Percentiles rank a stretch among this genome's conserved stretches.
These are phyloP conservation scores for Pogoniulus pusillus DNA, from an alignment of 2,797 vertebrate species.

Conservation along the genomic window DNA sequence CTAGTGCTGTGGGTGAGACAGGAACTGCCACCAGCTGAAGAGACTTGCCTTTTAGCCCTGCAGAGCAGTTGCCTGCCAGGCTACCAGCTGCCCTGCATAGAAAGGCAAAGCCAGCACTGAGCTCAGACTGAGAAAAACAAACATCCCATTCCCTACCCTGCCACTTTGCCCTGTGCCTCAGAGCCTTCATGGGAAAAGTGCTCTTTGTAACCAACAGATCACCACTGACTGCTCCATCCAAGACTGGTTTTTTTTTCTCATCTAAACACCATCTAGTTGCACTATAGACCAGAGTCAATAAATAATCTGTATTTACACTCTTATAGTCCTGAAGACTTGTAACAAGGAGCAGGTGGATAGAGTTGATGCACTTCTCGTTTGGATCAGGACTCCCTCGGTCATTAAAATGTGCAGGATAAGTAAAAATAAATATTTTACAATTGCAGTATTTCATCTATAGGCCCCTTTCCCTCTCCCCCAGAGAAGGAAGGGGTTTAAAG, in stretches of 20 bases:
- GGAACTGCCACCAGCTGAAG: conserved; percentile 8
- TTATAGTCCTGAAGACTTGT: conserved; percentile 78
- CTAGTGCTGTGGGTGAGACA: background rate
- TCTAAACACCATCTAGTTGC: conserved; percentile 71
- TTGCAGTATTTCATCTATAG: conserved; percentile 67
- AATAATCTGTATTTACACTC: conserved; percentile 91
- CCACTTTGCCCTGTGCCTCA: conserved; percentile 49
- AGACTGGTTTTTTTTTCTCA: conserved; percentile 48
- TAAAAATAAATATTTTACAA: conserved; percentile 83
- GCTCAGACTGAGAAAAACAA: conserved; percentile 63
- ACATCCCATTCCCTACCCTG: conserved; percentile 23
- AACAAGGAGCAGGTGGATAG: conserved; percentile 73
- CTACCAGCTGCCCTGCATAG: conserved; percentile 16
- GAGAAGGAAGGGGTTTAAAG: conserved; percentile 49
- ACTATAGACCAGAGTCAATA: conserved; percentile 88
- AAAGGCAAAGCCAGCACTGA: conserved; percentile 47
- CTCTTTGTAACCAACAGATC: conserved; percentile 52
- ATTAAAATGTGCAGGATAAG: conserved; percentile 61
- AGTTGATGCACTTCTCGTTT: conserved; percentile 68
- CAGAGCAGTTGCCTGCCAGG: conserved; percentile 18
- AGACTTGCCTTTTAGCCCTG: conserved; percentile 11
- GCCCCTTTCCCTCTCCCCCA: background rate
- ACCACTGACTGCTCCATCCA: conserved; percentile 54
- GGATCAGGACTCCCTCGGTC: conserved; percentile 74
- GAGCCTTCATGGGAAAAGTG: conserved; percentile 47